Conservation (phyloP, 2,113 vertebrate genomes). For the Hiodon tergisus region DNA sequence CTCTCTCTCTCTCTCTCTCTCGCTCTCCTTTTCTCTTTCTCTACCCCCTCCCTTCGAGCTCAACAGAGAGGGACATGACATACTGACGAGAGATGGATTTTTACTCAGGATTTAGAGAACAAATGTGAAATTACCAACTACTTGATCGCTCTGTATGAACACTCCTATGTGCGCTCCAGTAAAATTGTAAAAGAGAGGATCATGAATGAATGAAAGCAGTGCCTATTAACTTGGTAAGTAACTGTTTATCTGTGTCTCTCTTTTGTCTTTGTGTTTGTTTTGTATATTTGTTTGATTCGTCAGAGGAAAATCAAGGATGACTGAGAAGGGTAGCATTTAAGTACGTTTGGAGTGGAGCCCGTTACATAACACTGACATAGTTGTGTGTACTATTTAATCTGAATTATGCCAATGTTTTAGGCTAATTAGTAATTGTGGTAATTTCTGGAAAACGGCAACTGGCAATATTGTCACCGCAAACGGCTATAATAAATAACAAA, state of each 20-base stretch:
- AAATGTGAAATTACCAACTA: conserved; percentile 30
- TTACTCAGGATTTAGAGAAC: conserved; percentile 31
- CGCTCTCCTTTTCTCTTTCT: conserved; percentile 11
- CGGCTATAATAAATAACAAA: neutral
- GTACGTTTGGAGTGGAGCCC: conserved; percentile 31
- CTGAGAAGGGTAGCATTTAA: conserved; percentile 14
- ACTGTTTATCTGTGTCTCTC: conserved; percentile 19
- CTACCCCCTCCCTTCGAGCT: conserved; percentile 13
- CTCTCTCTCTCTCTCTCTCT: neutral
- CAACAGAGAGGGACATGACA: conserved; percentile 37
- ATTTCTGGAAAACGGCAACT: conserved; percentile 14
- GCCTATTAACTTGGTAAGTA: conserved; percentile 50
- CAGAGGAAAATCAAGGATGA: conserved; percentile 6
- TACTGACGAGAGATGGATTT: conserved; percentile 40
- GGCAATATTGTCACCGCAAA: neutral
- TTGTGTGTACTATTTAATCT: conserved; percentile 35
- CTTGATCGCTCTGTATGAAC: conserved; percentile 26
- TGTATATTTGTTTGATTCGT: neutral
- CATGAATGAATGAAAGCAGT: conserved; percentile 57
- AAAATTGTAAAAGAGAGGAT: conserved; percentile 33
- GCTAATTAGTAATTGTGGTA: neutral
- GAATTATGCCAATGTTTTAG: conserved; percentile 16
- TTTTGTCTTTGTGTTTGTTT: conserved; percentile 5
- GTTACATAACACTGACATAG: conserved; percentile 62
- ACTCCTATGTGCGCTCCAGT: conserved; percentile 21